Conservation (phyloP, 1,140 invertebrate species). For the Drosophila aff. region DNA sequence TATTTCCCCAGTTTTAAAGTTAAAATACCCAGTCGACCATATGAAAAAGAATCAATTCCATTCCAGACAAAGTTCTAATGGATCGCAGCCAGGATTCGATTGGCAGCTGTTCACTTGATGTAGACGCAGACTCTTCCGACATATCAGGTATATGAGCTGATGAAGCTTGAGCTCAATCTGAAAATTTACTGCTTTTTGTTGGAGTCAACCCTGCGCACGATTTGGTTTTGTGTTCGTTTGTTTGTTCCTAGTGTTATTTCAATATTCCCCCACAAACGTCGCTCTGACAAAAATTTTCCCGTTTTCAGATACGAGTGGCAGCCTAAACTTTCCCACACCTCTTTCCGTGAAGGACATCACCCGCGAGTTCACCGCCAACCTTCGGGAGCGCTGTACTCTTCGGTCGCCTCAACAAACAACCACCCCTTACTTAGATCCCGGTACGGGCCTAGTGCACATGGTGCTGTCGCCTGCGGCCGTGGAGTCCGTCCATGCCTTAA, state of each 20-base stretch:
- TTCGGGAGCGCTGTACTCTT: conserved; percentile 85
- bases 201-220: conserved; percentile 16
- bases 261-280: no score
- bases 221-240: conserved; percentile 37
- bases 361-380: conserved; percentile 87
- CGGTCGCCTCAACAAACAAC: conserved; percentile 52
- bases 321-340: conserved; percentile 86
- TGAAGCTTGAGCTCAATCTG: conserved; percentile 24
- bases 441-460: conserved; percentile 62
- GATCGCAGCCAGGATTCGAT: conserved; percentile 90
- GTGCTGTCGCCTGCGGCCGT: conserved; percentile 61
- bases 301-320: conserved; percentile 85
- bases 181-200: conserved; percentile 32
- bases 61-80: conserved; percentile 84
- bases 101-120: conserved; percentile 93
- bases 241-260: conserved; percentile 4
- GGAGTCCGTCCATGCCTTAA: conserved; percentile 11
- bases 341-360: conserved; percentile 87
- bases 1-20: conserved; percentile 5
- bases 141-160: conserved; percentile 89
- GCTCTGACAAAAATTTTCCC: conserved; percentile 2
- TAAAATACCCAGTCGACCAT: conserved; percentile 19
- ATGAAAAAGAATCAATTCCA: conserved; percentile 26
- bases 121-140: conserved; percentile 91
- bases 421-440: conserved; percentile 47